Conservation (phyloP, 1,140 invertebrate species). For the Heliconius congener region DNA sequence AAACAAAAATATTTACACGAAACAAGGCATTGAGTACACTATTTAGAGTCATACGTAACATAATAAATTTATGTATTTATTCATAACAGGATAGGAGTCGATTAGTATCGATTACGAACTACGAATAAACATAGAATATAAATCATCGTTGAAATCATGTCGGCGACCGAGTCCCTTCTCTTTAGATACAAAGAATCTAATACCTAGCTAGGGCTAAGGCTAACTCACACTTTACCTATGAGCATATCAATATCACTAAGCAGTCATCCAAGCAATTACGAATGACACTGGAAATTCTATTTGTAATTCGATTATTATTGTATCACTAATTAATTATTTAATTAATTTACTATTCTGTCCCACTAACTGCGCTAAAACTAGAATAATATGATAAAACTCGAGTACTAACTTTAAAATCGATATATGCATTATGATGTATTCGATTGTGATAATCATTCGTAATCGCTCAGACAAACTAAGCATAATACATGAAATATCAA, state of each 20-base stretch:
- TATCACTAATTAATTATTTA: conserved; percentile 5
- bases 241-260: conserved; percentile 78
- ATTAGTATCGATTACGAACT: conserved; percentile 35
- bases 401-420: conserved; percentile 9
- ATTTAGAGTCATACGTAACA: conserved; percentile 36
- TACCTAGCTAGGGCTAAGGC: conserved; percentile 73
- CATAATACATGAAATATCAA: conserved; percentile 63
- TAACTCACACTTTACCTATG: conserved; percentile 75
- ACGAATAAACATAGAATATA: conserved; percentile 43
- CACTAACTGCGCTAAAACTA: neutral
- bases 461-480: conserved; percentile 53
- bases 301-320: conserved; percentile 4
- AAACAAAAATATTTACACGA: conserved; percentile 68
- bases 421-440: conserved; percentile 8
- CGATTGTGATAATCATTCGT: conserved; percentile 7
- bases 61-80: conserved; percentile 50
- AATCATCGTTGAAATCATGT: conserved; percentile 31
- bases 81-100: conserved; percentile 40
- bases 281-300: neutral
- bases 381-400: conserved; percentile 11
- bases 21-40: conserved; percentile 26
- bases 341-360: neutral
- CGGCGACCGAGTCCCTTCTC: conserved; percentile 46
- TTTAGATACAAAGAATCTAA: conserved; percentile 66
- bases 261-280: conserved; percentile 32